Base-by-base conservation (phyloP, 2,797 vertebrate genomes). In the Neosalanx taihuensis region DNA sequence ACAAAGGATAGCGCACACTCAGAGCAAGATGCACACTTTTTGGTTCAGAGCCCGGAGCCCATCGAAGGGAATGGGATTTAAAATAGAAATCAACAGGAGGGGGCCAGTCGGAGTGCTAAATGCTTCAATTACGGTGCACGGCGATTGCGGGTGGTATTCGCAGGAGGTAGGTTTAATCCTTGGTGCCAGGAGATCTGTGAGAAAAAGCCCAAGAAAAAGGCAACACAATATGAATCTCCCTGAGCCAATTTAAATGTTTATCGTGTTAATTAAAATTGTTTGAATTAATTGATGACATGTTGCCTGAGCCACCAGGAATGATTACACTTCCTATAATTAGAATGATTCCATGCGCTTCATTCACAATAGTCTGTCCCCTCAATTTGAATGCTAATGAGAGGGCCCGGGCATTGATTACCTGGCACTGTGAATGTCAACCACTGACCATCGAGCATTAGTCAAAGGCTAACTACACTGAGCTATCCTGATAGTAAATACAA, bases 231-330 rank as follows among this genome's bases (percentile, higher is more conserved):
- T 60, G 69, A 30, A 79, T 71, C 62, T 87, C 77, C 77, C 68
- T 53, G 51, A 79, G 76, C 77, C 76, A 75, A 84, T 86, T 81
- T 79, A 72, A 83, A 82, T 82, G 71, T 84, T 89, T 83, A 80
- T 86, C 79, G 76, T 69, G 63, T 84, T 82, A 85, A 89, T 89
- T 85, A 77, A 81, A 85, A 82, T 73, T 56, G 80, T 78, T 79
- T 77, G 72, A 81, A 83, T 82, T 75, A 83, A 84, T 69, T 76
- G 67, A 67, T 76, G 64, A 56, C 74, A 78, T 73, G 65, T 83
- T 79, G 82, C 67, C 56, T 69, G 20, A 29, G 65, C 75, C 58
- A 71, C 67, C 12, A 0, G 77, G 72, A 86, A 84, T 81, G 73
- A 86, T 85, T 78, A 78, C 68, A 72, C 67, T 78, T 65, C 6